Evolutionary conservation across 2,888 invertebrate genomes (phyloP).

Genomic region (Lepidocyrtinus sp.): DNA sequence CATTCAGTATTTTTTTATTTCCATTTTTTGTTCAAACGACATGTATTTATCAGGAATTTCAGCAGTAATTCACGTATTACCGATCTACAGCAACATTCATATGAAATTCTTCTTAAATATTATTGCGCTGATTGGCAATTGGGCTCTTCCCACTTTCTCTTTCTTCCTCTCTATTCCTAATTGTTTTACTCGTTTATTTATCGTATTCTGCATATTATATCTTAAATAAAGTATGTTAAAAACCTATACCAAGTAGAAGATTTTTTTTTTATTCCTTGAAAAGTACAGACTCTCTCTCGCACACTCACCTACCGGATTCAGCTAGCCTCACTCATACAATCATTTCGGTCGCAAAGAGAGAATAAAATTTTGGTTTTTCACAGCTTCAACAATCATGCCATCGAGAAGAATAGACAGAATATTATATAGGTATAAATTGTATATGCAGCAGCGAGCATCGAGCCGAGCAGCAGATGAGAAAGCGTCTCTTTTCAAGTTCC

Average conservation of each 20-base stretch:
- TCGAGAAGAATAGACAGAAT: neutral
- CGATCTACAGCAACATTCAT: slow-evolving; percentile 63
- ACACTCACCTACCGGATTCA: too few species aligned
- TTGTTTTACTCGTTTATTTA: too few species aligned
- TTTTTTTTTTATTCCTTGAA: too few species aligned
- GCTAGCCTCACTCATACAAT: neutral
- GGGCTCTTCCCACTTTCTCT: slow-evolving; percentile 24
- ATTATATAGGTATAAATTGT: neutral
- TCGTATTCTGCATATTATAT: too few species aligned
- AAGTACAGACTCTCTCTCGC: slow-evolving; percentile 20
- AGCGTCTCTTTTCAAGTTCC: slow-evolving; percentile 44
- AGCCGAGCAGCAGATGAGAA: slow-evolving; percentile 12
- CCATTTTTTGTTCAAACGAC: slow-evolving; percentile 54
- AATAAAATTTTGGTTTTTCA: neutral
- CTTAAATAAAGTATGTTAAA: too few species aligned
- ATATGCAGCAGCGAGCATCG: neutral
- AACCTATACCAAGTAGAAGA: too few species aligned
- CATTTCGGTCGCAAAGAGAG: slow-evolving; percentile 39
- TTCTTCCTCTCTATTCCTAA: slow-evolving; percentile 20
- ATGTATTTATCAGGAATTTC: slow-evolving; percentile 49
- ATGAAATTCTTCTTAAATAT: slow-evolving; percentile 55
- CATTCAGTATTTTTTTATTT: slow-evolving; percentile 48
- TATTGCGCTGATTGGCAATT: slow-evolving; percentile 62
- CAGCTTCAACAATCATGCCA: too few species aligned
- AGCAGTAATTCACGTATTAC: slow-evolving; percentile 56